Percentiles rank a stretch among this genome's conserved stretches.
phyloP scores from a whole-genome alignment of 2,888 invertebrate genomes.

The Luffia ferchaultella region DNA sequence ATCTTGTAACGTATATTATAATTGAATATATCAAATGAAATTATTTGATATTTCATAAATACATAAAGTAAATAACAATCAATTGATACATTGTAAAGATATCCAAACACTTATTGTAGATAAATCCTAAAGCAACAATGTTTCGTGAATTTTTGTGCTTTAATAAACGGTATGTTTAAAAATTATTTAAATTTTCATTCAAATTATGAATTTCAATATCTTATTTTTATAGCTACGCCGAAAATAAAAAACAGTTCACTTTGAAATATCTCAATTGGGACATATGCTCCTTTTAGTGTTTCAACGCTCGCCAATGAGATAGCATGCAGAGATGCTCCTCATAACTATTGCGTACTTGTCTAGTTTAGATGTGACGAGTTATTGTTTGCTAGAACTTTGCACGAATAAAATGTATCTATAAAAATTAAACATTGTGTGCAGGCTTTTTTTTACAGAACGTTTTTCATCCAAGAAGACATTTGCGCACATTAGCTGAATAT shows the following conservation, averaged over 20 bases:
- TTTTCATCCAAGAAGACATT: not conserved
- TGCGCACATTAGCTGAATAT: not conserved
- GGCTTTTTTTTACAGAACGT: no score
- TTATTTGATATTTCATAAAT: not conserved
- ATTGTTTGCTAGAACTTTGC: no score
- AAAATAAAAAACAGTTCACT: no score
- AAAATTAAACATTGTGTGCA: no score
- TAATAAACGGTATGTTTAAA: not conserved
- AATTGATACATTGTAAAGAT: not conserved
- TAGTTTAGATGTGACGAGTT: no score
- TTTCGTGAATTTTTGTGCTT: not conserved
- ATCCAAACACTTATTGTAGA: not conserved
- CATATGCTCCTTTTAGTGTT: no score
- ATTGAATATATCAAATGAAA: not conserved
- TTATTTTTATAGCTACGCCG: not conserved
- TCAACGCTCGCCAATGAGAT: no score
- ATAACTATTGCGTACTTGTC: no score
- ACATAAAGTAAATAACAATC: no score
- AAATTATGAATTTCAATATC: not conserved
- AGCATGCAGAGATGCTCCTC: no score
- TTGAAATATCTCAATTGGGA: no score
- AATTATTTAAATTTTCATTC: not conserved
- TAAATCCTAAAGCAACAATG: not conserved
- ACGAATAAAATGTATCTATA: no score
- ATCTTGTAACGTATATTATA: not conserved